Evolutionary conservation across 2,113 vertebrate species (phyloP).

Genomic region (Rhodinocichla rosea): DNA sequence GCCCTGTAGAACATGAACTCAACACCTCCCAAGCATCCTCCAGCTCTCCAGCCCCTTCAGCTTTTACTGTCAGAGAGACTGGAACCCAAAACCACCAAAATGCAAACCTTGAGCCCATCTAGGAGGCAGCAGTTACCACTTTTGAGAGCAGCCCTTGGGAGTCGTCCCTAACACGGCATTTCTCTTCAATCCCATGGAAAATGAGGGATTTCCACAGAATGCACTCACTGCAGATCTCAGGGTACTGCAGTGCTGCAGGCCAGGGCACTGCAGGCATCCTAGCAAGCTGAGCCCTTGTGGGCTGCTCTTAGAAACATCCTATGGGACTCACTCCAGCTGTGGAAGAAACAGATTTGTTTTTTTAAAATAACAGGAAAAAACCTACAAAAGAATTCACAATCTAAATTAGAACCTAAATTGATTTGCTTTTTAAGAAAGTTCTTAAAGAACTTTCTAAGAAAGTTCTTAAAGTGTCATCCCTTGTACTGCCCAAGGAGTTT

Average conservation of each 20-base stretch:
- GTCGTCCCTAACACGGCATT: neutral
- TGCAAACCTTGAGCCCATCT: neutral
- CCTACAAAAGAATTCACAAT: neutral
- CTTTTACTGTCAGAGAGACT: neutral
- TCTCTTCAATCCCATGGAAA: neutral
- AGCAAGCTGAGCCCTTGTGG: neutral
- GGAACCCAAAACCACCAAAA: neutral
- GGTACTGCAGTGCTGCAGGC: too few relatives aligned
- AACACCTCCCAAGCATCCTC: neutral
- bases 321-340: neutral
- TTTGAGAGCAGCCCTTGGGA: neutral
- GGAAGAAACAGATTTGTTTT: neutral
- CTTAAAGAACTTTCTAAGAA: neutral
- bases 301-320: neutral
- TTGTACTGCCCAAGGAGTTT: neutral
- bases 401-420: neutral
- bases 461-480: neutral
- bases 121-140: neutral
- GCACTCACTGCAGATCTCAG: neutral
- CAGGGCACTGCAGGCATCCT: neutral
- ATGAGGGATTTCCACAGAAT: neutral
- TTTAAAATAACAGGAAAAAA: neutral
- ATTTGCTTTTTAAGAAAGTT: neutral
- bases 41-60: neutral
- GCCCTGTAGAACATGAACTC: neutral